A percentile compares a stretch with the other conserved stretches of the same genome.
Conservation (phyloP, 2,797 vertebrate genomes). For the Prionace glauca region DNA sequence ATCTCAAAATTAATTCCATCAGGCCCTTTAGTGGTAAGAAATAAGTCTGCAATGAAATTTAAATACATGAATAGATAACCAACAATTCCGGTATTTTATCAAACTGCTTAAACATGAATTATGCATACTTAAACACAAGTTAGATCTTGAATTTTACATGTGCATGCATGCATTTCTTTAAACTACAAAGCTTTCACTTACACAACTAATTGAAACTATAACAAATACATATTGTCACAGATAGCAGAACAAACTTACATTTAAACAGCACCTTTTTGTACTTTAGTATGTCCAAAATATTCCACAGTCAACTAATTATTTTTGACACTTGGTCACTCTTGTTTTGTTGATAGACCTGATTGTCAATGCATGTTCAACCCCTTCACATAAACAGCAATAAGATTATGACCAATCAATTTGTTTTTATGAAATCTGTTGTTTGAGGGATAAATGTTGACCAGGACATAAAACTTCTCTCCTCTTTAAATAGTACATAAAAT, state of each 20-base stretch:
- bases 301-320: background rate
- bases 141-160: background rate
- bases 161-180: background rate
- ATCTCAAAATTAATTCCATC: conserved; percentile 63
- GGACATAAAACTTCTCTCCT: background rate
- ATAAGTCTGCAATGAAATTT: conserved; percentile 66
- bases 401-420: background rate
- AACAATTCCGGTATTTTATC: background rate
- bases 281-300: background rate
- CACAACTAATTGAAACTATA: background rate
- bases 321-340: background rate
- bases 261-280: background rate
- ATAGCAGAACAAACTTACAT: background rate
- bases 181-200: background rate
- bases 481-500: background rate
- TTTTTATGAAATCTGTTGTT: background rate
- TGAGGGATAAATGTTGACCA: background rate
- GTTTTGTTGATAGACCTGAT: background rate
- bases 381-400: background rate
- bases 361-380: background rate
- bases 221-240: background rate
- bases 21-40: conserved; percentile 66
- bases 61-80: conserved; percentile 40
- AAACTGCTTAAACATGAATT: background rate
- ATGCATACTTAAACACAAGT: background rate